phyloP scores from a whole-genome alignment of 2,888 invertebrate genomes.

The Sycophila texana region DNA sequence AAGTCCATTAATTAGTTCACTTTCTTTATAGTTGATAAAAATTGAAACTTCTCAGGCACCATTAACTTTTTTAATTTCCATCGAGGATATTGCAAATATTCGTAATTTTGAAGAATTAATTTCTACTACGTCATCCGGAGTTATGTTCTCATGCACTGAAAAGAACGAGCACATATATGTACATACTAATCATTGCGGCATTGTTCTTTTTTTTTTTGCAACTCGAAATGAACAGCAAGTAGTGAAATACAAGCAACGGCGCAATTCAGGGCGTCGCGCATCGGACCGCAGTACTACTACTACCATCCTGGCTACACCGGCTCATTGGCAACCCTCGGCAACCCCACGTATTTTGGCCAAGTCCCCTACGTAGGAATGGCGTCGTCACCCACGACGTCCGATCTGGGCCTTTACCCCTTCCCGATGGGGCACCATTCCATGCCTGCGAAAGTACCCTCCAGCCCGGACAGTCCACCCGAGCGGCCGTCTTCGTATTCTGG shows the following conservation, averaged over 20 bases:
- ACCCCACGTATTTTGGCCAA: constrained; percentile 67
- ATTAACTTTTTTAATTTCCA: too few species aligned
- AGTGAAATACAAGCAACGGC: constrained; percentile 64
- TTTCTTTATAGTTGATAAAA: too few species aligned
- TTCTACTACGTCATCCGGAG: too few species aligned
- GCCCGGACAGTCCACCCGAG: constrained; percentile 65
- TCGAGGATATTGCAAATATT: too few species aligned
- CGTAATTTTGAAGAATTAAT: too few species aligned
- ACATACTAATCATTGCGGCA: too few species aligned
- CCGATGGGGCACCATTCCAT: constrained; percentile 60
- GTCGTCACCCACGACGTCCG: constrained; percentile 59
- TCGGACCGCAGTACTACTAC: constrained; percentile 54
- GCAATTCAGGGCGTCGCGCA: constrained; percentile 61
- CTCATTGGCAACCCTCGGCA: constrained; percentile 48
- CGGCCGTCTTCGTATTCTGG: constrained; percentile 65
- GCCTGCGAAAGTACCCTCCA: constrained; percentile 60
- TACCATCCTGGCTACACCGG: constrained; percentile 38
- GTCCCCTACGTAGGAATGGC: constrained; percentile 64
- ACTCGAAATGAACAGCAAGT: constrained; percentile 58
- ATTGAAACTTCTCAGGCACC: too few species aligned
- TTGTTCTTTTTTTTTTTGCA: too few species aligned
- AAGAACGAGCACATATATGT: too few species aligned
- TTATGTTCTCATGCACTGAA: too few species aligned
- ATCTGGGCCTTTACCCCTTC: constrained; percentile 59
- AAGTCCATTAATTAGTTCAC: too few species aligned